Base-by-base conservation (phyloP, 1,140 invertebrate species). In the Pachypsylla venusta region DNA sequence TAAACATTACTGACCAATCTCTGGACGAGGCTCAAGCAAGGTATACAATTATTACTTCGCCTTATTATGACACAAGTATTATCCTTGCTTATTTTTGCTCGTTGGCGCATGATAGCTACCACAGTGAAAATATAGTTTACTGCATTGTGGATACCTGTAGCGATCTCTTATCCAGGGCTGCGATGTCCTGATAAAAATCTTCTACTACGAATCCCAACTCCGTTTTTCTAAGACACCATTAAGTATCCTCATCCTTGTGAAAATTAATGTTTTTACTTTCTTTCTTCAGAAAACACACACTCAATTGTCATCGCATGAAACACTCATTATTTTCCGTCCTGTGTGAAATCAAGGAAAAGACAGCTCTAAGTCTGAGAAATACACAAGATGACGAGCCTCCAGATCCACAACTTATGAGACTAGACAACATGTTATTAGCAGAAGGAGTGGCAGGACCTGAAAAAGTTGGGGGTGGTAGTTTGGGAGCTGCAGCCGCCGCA, bases 391-490 rank as follows among this genome's bases (percentile, higher is more conserved):
- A 99, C 70, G 95, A 98, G 69, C 93, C 94, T 1, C 93, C 95
- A 70, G 95, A 99, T 78, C 95, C 96, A 0, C 95, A 99, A 71
- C 75, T 99, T 60, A 98, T 99, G 91, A 79, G 97, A 64, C 74
- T 99, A 69, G 96, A 99, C 75, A 99, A 99, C 75, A 99, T 99
- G 97, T 77, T 99, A 69, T 95, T 98, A 65, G 97, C 97, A 0
- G 97, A 99, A 74, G 96, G 96, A 35, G 95, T 99, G 13, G 93
- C 94, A 2, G 95, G 95, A 0, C 94, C 94, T 0, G 95, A 98
- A 69, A 98, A 97, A 71, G 93, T 91, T 16, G 91, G 93, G 14
- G 91, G 91, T 0, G 88, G 89, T 0, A 85, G 87, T 4, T 89
- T 89, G 1, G 91, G 93, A 2, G 89, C 91, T 0, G 90, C 87